Conservation (phyloP, 2,888 invertebrate species). For the Ormia ochracea region DNA sequence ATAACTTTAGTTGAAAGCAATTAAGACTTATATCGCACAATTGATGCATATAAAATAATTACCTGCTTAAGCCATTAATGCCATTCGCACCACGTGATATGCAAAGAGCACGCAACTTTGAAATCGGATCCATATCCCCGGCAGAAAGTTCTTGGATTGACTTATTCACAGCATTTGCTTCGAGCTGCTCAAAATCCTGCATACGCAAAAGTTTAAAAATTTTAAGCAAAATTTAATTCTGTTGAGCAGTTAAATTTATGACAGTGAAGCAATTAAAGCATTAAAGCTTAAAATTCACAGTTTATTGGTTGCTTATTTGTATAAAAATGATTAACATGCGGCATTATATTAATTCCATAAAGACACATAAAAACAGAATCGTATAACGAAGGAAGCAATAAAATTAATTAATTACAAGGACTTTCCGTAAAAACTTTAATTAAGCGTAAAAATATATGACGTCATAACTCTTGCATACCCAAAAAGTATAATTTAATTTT, state of each 20-base stretch:
- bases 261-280: slow-evolving; percentile 32
- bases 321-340: slow-evolving; percentile 7
- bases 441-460: slow-evolving; percentile 28
- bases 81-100: slow-evolving; percentile 91
- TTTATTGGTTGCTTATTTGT: not conserved
- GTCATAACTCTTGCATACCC: not conserved
- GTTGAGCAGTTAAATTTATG: not conserved
- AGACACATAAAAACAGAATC: not conserved
- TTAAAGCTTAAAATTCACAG: slow-evolving; percentile 19
- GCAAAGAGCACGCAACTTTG: slow-evolving; percentile 89
- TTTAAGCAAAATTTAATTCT: not conserved
- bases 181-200: slow-evolving; percentile 78
- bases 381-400: slow-evolving; percentile 16
- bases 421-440: slow-evolving; percentile 31
- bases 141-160: slow-evolving; percentile 82
- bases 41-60: not conserved
- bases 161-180: slow-evolving; percentile 88
- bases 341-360: not conserved
- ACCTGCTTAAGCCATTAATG: slow-evolving; percentile 92
- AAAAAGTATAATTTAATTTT: not conserved
- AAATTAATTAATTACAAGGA: slow-evolving; percentile 44
- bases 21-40: too few relatives aligned
- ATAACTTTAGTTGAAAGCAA: too few relatives aligned
- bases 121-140: slow-evolving; percentile 85
- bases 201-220: slow-evolving; percentile 25